Conservation (phyloP, 1,140 invertebrate species). For the Hycleus cichorii region DNA sequence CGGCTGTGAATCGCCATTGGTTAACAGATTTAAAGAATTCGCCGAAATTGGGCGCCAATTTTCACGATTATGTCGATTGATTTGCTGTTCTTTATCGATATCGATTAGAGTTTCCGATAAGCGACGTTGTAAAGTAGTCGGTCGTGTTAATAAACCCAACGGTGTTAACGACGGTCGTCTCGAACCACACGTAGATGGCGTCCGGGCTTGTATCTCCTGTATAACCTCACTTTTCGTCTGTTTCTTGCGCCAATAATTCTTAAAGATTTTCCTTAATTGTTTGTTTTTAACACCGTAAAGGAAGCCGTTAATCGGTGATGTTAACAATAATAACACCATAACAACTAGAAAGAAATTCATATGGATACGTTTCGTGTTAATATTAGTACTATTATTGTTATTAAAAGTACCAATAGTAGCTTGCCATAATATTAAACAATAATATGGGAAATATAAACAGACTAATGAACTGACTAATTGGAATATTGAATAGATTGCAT, state of each 20-base stretch:
- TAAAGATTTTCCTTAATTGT: conserved; percentile 59
- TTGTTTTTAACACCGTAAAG: conserved; percentile 71
- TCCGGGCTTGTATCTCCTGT: conserved; percentile 69
- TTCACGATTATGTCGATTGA: conserved; percentile 40
- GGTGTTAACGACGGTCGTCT: conserved; percentile 62
- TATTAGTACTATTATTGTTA: conserved; percentile 20
- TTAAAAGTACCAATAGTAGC: conserved; percentile 35
- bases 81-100: conserved; percentile 30
- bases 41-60: conserved; percentile 40
- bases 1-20: conserved; percentile 19
- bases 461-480: conserved; percentile 64
- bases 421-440: conserved; percentile 63
- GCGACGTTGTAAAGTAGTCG: conserved; percentile 49
- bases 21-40: conserved; percentile 28
- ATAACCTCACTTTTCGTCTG: conserved; percentile 70
- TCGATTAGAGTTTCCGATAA: conserved; percentile 59
- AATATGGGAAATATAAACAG: conserved; percentile 66
- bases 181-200: conserved; percentile 66
- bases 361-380: conserved; percentile 20
- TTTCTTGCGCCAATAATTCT: conserved; percentile 74
- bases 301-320: conserved; percentile 64
- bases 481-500: conserved; percentile 61
- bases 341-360: conserved; percentile 53
- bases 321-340: conserved; percentile 55
- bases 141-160: conserved; percentile 53